Percentiles rank a stretch among this genome's conserved stretches.
phyloP scores from a whole-genome alignment of 2,888 invertebrate species.

The Lamproptera curius region DNA sequence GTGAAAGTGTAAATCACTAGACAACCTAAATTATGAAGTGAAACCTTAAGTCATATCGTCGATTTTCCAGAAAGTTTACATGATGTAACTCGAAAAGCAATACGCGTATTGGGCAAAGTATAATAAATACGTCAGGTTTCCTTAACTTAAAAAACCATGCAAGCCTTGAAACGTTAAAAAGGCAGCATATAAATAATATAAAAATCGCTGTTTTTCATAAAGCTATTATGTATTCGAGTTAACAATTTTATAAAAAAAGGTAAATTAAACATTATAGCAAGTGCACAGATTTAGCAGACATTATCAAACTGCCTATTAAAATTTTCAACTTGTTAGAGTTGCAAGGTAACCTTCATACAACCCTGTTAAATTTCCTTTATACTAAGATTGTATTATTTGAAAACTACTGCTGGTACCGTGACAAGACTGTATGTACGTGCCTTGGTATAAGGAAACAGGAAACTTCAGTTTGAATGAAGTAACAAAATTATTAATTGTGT shows the following conservation, averaged over 20 bases:
- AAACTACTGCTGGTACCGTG: too few species aligned
- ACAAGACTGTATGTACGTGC: too few species aligned
- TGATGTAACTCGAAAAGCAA: neutral
- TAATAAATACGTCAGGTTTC: neutral
- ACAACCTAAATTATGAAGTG: slow-evolving; percentile 18
- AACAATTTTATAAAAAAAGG: neutral
- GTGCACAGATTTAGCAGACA: slow-evolving; percentile 1
- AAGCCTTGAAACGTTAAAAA: neutral
- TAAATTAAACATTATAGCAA: neutral
- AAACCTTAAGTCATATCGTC: slow-evolving; percentile 9
- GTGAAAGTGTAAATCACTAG: slow-evolving; percentile 32
- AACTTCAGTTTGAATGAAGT: too few species aligned
- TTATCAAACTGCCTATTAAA: too few species aligned
- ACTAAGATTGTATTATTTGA: neutral
- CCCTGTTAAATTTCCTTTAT: neutral
- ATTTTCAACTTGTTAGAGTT: neutral
- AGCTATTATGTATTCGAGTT: too few species aligned
- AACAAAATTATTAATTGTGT: too few species aligned
- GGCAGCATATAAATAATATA: too few species aligned
- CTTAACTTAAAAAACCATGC: neutral
- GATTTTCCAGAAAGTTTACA: neutral
- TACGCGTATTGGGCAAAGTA: neutral
- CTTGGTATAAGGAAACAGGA: too few species aligned
- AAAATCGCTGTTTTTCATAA: too few species aligned
- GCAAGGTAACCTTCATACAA: slow-evolving; percentile 1